phyloP scores from a whole-genome alignment of 1,140 invertebrate genomes.

The Hirudo medicinalis region DNA sequence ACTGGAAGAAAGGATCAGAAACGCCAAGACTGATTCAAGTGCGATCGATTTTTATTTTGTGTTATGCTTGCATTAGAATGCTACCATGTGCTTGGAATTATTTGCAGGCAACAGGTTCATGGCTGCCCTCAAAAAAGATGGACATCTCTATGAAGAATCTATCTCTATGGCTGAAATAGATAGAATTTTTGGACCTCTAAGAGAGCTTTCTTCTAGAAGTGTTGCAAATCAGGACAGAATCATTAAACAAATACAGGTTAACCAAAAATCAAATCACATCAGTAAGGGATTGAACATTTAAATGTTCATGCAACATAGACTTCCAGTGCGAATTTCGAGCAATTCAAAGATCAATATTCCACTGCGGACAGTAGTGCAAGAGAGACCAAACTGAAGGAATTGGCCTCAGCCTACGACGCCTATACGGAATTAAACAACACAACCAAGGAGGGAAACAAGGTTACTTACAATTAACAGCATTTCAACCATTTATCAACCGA shows the following conservation, averaged over 20 bases:
- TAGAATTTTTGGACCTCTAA: constrained; percentile 63
- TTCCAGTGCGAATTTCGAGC: constrained; percentile 57
- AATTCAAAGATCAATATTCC: background rate
- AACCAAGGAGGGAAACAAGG: constrained; percentile 79
- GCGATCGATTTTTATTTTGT: constrained; percentile 24
- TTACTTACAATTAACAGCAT: constrained; percentile 22
- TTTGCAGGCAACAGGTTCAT: constrained; percentile 57
- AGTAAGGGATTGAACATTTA: background rate
- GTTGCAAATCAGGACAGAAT: constrained; percentile 63
- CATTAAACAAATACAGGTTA: constrained; percentile 59
- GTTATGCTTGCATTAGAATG: background rate
- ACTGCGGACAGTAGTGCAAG: constrained; percentile 35
- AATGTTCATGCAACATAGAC: constrained; percentile 40
- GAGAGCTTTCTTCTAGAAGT: constrained; percentile 60
- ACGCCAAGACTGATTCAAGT: constrained; percentile 64
- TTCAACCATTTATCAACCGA: too few relatives aligned
- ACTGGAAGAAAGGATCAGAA: constrained; percentile 74
- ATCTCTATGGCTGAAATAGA: constrained; percentile 63
- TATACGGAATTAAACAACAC: constrained; percentile 79
- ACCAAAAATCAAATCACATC: background rate
- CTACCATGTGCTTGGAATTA: too few relatives aligned
- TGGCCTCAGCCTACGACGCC: constrained; percentile 75
- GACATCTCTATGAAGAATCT: constrained; percentile 70
- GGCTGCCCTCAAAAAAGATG: constrained; percentile 62
- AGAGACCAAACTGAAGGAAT: constrained; percentile 66